Percentiles rank a stretch among this genome's conserved stretches.
These are phyloP conservation scores for Ptychobarbus kaznakovi DNA, from an alignment of 2,797 vertebrate genomes.

Conservation along the genomic window DNA sequence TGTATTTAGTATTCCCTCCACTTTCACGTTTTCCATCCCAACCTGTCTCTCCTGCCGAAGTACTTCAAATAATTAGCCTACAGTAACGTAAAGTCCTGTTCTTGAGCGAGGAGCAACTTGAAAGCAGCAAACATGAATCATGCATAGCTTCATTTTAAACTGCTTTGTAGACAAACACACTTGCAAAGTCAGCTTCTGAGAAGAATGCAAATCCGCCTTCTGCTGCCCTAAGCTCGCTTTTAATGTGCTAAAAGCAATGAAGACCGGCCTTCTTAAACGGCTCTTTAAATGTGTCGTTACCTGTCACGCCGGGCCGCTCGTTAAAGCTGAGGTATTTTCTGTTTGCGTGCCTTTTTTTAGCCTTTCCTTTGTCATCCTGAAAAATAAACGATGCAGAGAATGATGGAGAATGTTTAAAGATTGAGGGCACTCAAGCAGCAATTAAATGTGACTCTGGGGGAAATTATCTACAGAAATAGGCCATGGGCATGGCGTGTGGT, in stretches of 20 bases:
- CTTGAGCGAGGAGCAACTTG: constrained; percentile 69
- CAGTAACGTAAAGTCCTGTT: constrained; percentile 66
- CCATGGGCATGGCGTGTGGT: constrained; percentile 62
- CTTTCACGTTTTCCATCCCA: constrained; percentile 39
- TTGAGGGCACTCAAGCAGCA: constrained; percentile 65
- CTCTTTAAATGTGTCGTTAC: constrained; percentile 55
- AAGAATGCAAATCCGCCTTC: constrained; percentile 73
- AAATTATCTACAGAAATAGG: constrained; percentile 66
- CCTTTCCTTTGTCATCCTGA: constrained; percentile 59
- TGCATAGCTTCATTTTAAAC: constrained; percentile 80
- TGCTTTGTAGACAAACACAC: constrained; percentile 79
- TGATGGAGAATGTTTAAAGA: constrained; percentile 66
- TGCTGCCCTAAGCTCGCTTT: constrained; percentile 70
- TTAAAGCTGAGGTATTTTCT: constrained; percentile 37
- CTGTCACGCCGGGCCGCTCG: constrained; percentile 27
- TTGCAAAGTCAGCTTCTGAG: constrained; percentile 74
- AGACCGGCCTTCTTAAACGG: constrained; percentile 62
- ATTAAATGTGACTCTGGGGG: constrained; percentile 65
- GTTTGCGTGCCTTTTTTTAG: constrained; percentile 45
- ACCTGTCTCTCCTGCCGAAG: constrained; percentile 55
- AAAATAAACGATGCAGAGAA: constrained; percentile 63
- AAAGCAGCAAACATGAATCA: constrained; percentile 78
- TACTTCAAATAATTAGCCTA: constrained; percentile 71
- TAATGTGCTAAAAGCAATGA: constrained; percentile 69
- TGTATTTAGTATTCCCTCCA: constrained; percentile 33